These are phyloP conservation scores for Apotomis betuletana DNA, from an alignment of 2,888 invertebrate species.

Conservation along the genomic window DNA sequence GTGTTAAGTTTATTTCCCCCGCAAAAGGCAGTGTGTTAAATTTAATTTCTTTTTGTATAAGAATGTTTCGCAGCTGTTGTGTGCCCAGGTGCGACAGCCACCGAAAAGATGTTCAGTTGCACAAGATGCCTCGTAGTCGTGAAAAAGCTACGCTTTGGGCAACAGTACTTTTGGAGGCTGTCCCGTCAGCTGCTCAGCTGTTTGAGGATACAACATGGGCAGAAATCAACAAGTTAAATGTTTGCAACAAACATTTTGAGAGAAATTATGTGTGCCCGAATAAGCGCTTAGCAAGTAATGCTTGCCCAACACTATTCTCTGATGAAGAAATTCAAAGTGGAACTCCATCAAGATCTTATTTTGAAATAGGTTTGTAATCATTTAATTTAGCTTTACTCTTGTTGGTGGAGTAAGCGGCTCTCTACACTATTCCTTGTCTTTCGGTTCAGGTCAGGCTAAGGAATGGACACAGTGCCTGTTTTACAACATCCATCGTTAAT, in stretches of 20 bases:
- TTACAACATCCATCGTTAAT: too few species aligned
- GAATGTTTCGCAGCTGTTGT: slow-evolving; percentile 6
- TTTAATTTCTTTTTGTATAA: too few species aligned
- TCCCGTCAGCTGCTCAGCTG: not conserved
- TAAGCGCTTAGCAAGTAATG: not conserved
- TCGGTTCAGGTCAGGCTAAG: too few species aligned
- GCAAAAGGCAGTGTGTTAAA: too few species aligned
- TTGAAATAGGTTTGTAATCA: not conserved
- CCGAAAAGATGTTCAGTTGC: not conserved
- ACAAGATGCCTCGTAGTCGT: not conserved
- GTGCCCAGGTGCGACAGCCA: not conserved
- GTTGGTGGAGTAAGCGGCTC: too few species aligned
- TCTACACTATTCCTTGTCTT: too few species aligned
- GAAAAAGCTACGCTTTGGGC: not conserved
- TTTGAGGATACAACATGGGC: not conserved
- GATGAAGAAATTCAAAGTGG: not conserved
- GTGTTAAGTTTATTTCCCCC: too few species aligned
- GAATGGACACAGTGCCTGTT: too few species aligned
- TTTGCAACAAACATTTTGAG: slow-evolving; percentile 14
- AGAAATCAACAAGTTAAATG: not conserved
- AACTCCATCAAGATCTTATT: not conserved
- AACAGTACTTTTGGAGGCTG: not conserved
- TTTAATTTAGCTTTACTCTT: not conserved
- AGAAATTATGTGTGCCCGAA: not conserved
- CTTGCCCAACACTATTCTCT: not conserved